Percentiles rank a stretch among this genome's conserved stretches.
These are phyloP conservation scores for Aphidoletes aphidimyza DNA, from an alignment of 2,888 invertebrate species.

Conservation along the genomic window DNA sequence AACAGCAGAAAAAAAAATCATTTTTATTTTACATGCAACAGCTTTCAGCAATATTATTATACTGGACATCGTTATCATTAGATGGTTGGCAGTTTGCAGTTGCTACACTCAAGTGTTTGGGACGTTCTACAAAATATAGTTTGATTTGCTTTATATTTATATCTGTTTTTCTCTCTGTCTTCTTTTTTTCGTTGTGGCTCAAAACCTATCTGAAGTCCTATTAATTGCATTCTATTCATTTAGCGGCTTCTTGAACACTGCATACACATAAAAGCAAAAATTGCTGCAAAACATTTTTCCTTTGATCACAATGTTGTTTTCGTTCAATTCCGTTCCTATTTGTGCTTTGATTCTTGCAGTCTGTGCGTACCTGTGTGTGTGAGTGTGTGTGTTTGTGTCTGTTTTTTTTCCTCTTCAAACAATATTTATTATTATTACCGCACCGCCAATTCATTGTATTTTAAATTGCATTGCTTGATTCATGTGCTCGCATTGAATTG, in stretches of 20 bases:
- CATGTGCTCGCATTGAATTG: constrained; percentile 46
- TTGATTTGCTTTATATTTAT: neutral
- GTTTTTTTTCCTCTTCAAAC: neutral
- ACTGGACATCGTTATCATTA: constrained; percentile 43
- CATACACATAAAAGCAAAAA: neutral
- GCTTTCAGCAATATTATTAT: constrained; percentile 51
- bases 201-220: constrained; percentile 3
- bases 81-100: neutral
- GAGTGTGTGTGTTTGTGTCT: too few relatives aligned
- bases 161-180: neutral
- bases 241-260: neutral
- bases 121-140: neutral
- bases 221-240: constrained; percentile 38
- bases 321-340: neutral
- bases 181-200: neutral
- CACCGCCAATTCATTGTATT: constrained; percentile 49
- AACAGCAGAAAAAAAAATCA: neutral
- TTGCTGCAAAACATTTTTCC: neutral
- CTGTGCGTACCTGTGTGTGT: neutral
- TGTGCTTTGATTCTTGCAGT: neutral
- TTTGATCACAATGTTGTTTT: neutral
- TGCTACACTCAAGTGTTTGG: constrained; percentile 15
- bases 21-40: neutral
- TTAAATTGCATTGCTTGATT: constrained; percentile 49
- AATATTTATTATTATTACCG: constrained; percentile 46